These are phyloP conservation scores for Ophion obscuratus DNA, from an alignment of 2,888 invertebrate species.

Conservation along the genomic window DNA sequence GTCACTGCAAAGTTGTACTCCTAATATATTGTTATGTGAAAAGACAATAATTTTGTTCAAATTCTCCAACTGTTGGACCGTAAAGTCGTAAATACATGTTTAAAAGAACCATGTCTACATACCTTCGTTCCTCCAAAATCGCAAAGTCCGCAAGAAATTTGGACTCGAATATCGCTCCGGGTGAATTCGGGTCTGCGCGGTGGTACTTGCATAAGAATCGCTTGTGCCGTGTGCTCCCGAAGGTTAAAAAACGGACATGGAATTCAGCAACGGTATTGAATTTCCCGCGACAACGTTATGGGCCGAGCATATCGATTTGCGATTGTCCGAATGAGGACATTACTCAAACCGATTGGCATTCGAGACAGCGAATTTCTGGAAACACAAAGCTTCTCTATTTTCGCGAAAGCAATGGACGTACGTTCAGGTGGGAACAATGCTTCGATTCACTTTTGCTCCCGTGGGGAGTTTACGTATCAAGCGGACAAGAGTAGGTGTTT, in stretches of 20 bases:
- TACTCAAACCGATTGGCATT: not conserved
- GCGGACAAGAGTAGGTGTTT: conserved; percentile 8
- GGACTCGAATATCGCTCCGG: not conserved
- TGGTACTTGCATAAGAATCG: not conserved
- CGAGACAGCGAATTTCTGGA: not conserved
- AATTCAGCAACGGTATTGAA: not conserved
- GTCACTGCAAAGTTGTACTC: too few species aligned
- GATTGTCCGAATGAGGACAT: too few species aligned
- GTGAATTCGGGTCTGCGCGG: not conserved
- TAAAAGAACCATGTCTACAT: not conserved
- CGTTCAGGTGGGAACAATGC: not conserved
- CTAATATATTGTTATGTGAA: too few species aligned
- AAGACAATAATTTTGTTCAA: too few species aligned
- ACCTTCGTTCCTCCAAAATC: not conserved
- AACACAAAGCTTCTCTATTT: not conserved
- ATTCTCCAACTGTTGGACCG: too few species aligned
- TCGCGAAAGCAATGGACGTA: not conserved
- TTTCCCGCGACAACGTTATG: not conserved
- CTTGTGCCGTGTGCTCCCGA: not conserved
- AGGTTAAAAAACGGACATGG: not conserved
- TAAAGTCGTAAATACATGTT: too few species aligned
- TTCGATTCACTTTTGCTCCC: conserved; percentile 19
- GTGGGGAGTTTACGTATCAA: conserved; percentile 9
- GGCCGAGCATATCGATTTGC: not conserved
- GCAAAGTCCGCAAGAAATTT: not conserved